Conservation (phyloP, 2,888 invertebrate species). For the Drosophila borborema region DNA sequence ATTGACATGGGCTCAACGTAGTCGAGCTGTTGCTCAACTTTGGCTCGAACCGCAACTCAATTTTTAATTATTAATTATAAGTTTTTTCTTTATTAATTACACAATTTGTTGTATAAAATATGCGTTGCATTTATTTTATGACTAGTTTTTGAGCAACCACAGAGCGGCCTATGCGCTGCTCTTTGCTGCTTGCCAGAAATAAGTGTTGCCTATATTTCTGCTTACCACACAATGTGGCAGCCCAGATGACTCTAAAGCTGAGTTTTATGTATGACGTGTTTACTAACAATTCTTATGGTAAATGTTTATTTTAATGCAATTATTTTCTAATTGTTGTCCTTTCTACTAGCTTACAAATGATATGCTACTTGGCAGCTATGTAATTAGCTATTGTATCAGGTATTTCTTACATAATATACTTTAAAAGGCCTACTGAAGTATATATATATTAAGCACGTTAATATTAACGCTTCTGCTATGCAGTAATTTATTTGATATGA, state of each 20-base stretch:
- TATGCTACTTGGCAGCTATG: too few species aligned
- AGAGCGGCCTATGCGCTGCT: slow-evolving; percentile 34
- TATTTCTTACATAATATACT: too few species aligned
- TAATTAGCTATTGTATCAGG: too few species aligned
- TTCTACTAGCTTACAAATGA: too few species aligned
- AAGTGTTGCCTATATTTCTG: slow-evolving; percentile 48
- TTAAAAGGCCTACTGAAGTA: neutral
- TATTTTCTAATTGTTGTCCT: neutral
- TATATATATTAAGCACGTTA: neutral
- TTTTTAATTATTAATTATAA: slow-evolving; percentile 60
- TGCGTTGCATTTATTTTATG: slow-evolving; percentile 41
- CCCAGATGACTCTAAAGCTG: too few species aligned
- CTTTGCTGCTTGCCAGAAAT: slow-evolving; percentile 7
- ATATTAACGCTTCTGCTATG: neutral
- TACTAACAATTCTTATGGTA: neutral
- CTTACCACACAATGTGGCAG: slow-evolving; percentile 9
- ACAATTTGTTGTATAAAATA: slow-evolving; percentile 53
- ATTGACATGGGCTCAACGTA: slow-evolving; percentile 44
- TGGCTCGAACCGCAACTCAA: slow-evolving; percentile 2
- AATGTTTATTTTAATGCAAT: neutral
- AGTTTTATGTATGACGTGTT: neutral
- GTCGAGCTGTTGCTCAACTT: slow-evolving; percentile 36
- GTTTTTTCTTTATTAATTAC: slow-evolving; percentile 35
- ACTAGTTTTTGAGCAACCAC: slow-evolving; percentile 43
- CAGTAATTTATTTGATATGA: too few species aligned